Percentiles rank a stretch among this genome's conserved stretches.
These are phyloP conservation scores for Abrostola triplasia DNA, from an alignment of 2,888 invertebrate species.

Conservation along the genomic window DNA sequence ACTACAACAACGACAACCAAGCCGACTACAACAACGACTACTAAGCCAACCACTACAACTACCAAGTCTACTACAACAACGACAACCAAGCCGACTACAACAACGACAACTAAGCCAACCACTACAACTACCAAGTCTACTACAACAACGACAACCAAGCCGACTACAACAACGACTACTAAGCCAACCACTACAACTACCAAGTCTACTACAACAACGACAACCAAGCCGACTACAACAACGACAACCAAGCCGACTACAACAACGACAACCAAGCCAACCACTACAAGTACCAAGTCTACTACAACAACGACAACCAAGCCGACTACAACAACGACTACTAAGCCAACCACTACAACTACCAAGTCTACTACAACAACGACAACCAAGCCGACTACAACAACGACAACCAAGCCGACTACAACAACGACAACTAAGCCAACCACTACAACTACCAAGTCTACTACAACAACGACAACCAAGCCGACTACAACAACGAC, in stretches of 20 bases:
- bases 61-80: no score
- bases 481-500: not conserved
- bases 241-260: not conserved
- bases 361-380: no score
- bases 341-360: not conserved
- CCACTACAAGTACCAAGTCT: not conserved
- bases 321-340: not conserved
- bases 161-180: not conserved
- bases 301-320: not conserved
- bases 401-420: not conserved
- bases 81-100: constrained; percentile 1
- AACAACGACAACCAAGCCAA: not conserved
- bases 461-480: not conserved
- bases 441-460: not conserved
- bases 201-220: not conserved
- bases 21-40: not conserved
- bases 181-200: not conserved
- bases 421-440: not conserved
- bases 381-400: not conserved
- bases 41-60: not conserved
- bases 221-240: not conserved
- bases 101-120: constrained; percentile 3
- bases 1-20: not conserved
- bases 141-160: not conserved
- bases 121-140: not conserved